Conservation (phyloP, 2,888 invertebrate genomes). For the Drosophila quinaria region DNA sequence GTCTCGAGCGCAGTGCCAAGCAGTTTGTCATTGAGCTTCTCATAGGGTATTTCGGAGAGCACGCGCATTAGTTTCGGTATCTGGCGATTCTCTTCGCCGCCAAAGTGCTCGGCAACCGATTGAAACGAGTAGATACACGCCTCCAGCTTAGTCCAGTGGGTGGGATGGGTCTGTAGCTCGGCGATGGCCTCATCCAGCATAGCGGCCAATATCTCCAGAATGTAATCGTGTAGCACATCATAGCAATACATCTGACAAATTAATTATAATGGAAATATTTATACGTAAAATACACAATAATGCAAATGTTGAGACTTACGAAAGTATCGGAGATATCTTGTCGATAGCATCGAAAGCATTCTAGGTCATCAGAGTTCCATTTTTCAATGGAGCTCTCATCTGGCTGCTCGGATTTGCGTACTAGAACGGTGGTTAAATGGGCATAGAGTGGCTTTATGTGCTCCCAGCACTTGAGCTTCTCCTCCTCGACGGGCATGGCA, state of each 20-base stretch:
- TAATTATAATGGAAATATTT: neutral
- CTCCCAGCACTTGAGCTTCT: constrained; percentile 84
- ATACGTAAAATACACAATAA: no score
- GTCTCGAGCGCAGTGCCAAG: constrained; percentile 91
- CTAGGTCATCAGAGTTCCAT: constrained; percentile 92
- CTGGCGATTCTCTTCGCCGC: constrained; percentile 87
- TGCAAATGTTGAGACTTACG: constrained; percentile 85
- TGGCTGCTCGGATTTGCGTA: constrained; percentile 93
- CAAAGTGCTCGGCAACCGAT: constrained; percentile 89
- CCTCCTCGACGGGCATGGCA: constrained; percentile 80
- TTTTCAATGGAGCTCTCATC: constrained; percentile 87
- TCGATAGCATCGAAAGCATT: constrained; percentile 94
- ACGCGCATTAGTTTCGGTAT: constrained; percentile 88
- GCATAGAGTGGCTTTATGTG: constrained; percentile 92
- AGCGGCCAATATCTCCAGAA: constrained; percentile 90
- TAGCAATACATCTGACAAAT: constrained; percentile 92
- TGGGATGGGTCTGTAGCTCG: constrained; percentile 84
- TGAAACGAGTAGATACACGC: constrained; percentile 89
- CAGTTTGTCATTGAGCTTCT: constrained; percentile 88
- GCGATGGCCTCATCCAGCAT: constrained; percentile 88
- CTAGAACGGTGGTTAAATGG: constrained; percentile 90
- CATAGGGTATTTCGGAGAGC: constrained; percentile 88
- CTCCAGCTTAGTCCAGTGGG: constrained; percentile 88
- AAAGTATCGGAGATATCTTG: constrained; percentile 95
- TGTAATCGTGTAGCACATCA: constrained; percentile 91